These are phyloP conservation scores for Colletes collaris DNA, from an alignment of 2,888 invertebrate genomes.

Conservation along the genomic window DNA sequence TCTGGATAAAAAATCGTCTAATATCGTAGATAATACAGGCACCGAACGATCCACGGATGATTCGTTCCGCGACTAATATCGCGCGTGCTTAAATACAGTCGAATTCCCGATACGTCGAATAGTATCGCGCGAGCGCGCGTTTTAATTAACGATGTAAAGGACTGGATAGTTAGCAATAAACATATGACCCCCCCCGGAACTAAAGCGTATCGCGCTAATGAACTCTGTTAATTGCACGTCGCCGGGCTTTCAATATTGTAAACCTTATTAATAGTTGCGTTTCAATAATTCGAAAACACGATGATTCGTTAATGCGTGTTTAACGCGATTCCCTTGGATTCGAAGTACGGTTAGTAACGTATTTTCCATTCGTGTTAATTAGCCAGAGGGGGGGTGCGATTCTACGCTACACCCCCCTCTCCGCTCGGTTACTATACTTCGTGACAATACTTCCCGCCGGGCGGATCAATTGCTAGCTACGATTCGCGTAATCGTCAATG, in stretches of 20 bases:
- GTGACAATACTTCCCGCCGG: conserved; percentile 9
- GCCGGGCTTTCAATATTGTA: conserved; percentile 17
- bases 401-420: too few relatives aligned
- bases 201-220: conserved; percentile 36
- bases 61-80: conserved; percentile 54
- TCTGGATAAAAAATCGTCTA: too few relatives aligned
- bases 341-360: neutral
- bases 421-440: neutral
- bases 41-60: neutral
- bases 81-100: conserved; percentile 35
- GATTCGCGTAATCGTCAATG: conserved; percentile 47
- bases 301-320: conserved; percentile 17
- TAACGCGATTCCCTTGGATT: neutral
- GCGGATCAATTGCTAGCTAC: conserved; percentile 21
- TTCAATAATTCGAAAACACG: neutral
- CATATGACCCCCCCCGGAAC: neutral
- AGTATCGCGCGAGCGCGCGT: conserved; percentile 15
- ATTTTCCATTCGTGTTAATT: conserved; percentile 24
- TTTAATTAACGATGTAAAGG: conserved; percentile 35
- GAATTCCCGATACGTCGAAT: conserved; percentile 26
- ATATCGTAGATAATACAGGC: too few relatives aligned
- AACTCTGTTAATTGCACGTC: conserved; percentile 37
- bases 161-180: conserved; percentile 29
- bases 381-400: neutral
- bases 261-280: conserved; percentile 31